These are phyloP conservation scores for Spheniscus mendiculus DNA, from an alignment of 2,113 vertebrate genomes.

Conservation along the genomic window DNA sequence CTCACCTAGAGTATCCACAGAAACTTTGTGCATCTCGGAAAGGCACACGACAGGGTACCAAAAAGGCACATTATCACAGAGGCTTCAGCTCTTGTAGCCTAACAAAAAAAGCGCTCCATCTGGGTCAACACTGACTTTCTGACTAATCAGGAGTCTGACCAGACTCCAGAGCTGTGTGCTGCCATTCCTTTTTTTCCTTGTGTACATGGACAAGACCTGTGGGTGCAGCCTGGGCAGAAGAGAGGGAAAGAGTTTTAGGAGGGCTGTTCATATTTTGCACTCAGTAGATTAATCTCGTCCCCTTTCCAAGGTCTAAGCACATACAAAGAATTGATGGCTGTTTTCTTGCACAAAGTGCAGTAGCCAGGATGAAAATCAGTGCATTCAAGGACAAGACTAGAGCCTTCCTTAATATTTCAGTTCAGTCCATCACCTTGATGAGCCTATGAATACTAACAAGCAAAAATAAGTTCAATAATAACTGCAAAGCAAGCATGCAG, in stretches of 20 bases:
- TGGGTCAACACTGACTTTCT: conserved; percentile 28
- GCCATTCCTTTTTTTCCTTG: conserved; percentile 23
- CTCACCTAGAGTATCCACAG: conserved; percentile 46
- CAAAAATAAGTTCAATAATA: conserved; percentile 10
- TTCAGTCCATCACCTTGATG: neutral
- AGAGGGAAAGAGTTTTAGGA: conserved; percentile 53
- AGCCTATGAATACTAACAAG: neutral
- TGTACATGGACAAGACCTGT: conserved; percentile 34
- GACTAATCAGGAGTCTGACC: conserved; percentile 46
- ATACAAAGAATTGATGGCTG: neutral
- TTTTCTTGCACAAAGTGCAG: neutral
- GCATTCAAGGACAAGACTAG: neutral
- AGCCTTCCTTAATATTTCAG: neutral
- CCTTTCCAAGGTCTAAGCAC: neutral
- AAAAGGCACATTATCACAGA: conserved; percentile 2
- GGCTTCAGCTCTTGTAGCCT: conserved; percentile 11
- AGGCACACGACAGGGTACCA: conserved; percentile 5
- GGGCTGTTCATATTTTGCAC: neutral
- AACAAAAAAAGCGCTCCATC: conserved; percentile 11
- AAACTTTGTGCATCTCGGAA: conserved; percentile 12
- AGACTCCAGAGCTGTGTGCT: conserved; percentile 53
- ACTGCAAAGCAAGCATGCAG: conserved; percentile 11
- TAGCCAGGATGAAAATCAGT: conserved; percentile 14
- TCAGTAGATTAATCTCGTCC: neutral
- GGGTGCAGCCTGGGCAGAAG: conserved; percentile 45